Base-by-base conservation (phyloP, 2,797 vertebrate species). In the Hypotaenidia okinawae region DNA sequence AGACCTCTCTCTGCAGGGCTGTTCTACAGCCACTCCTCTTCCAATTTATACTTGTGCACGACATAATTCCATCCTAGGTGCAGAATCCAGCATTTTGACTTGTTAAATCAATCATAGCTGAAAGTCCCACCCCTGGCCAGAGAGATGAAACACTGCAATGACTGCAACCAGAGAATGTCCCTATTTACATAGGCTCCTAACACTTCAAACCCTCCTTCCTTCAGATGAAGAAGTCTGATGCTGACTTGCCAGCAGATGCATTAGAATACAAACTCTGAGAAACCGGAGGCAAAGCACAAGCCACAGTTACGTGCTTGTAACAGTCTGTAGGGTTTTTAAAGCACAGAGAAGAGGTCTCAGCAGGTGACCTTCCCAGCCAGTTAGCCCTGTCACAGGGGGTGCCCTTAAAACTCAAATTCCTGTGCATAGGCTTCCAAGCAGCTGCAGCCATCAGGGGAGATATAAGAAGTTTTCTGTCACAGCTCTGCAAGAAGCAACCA, bases 271-370 rank as follows among this genome's bases (percentile, higher is more conserved):
- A 90, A 7, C 39, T 32, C 55, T 55, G 22, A 47, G 70, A 61
- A 95, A 92, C 76, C 59, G 76, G 79, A 89, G 79, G 67, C 28
- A 77, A 84, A 94, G 57, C 22, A 67, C 35, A 81, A 92, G 63
- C 74, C 66, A n/a, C 49, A 75, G 62, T 2, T 82, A 74, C 0
- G 4, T n/a, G 58, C 54, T 58, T 35, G 55, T 24, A 68, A 64
- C 35, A 4, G 1, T 11, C 70, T 10, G 16, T 24, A 57, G 11
- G 51, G 61, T 62, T 84, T 77, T 52, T 37, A 27, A 78, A 79
- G 67, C 47, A 74, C 33, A 75, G 47, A 55, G 49, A 72, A 88
- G 58, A 76, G 57, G 47, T 12, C 80, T 68, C 58, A 52, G 73
- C 66, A 96, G 84, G 72, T 92, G 80, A 94, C 87, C 59, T 73